phyloP scores from a whole-genome alignment of 2,113 vertebrate genomes.

The Dasyprocta punctata region DNA sequence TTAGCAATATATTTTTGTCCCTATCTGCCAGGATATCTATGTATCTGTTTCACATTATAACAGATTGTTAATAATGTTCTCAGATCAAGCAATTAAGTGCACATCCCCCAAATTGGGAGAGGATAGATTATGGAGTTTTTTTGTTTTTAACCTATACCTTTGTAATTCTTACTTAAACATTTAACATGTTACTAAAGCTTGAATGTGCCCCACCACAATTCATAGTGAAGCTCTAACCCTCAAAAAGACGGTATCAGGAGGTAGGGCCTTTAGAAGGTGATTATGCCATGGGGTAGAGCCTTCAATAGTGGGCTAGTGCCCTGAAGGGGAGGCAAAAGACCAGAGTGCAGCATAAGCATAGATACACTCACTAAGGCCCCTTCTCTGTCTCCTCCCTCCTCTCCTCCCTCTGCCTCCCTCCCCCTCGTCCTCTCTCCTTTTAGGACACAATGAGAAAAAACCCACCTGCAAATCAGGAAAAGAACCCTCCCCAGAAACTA shows the following conservation, averaged over 20 bases:
- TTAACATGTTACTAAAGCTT: neutral
- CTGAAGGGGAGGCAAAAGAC: neutral
- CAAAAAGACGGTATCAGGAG: neutral
- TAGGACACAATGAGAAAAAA: neutral
- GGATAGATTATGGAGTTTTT: neutral
- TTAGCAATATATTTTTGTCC: neutral
- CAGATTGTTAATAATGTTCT: neutral
- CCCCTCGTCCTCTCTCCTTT: neutral
- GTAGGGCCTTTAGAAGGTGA: neutral
- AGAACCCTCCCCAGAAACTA: neutral
- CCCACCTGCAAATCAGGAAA: neutral
- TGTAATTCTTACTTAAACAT: constrained; percentile 7
- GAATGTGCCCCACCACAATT: neutral
- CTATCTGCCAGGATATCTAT: neutral
- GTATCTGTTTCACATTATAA: neutral
- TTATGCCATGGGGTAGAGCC: neutral
- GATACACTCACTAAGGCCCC: neutral
- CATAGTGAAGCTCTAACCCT: neutral
- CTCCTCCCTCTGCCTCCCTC: accelerated
- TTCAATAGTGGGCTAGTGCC: neutral
- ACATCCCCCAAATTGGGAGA: too few species aligned
- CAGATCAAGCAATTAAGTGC: neutral
- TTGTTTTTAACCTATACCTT: neutral
- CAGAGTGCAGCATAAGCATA: accelerated
- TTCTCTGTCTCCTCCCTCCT: neutral